Conservation (phyloP, 2,113 vertebrate species). For the Nothocercus julius region DNA sequence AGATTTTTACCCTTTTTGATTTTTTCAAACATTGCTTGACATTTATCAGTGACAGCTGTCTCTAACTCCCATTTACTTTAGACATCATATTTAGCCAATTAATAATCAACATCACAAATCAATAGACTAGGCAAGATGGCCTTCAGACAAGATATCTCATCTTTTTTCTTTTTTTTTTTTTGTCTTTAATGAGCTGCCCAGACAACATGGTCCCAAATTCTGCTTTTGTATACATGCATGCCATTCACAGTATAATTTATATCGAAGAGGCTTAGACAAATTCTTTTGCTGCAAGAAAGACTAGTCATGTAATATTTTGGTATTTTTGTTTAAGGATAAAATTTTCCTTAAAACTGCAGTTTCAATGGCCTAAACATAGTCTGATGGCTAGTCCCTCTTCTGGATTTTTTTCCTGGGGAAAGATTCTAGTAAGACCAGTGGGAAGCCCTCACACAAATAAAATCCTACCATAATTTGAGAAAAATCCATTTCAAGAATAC, state of each 20-base stretch:
- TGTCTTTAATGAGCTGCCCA: not conserved
- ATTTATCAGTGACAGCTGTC: not conserved
- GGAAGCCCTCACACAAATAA: not conserved
- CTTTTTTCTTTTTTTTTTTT: not conserved
- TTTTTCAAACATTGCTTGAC: not conserved
- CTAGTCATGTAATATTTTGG: not conserved
- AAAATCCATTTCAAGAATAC: not conserved
- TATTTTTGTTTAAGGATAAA: not conserved
- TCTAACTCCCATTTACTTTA: not conserved
- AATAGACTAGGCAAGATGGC: not conserved
- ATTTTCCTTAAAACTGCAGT: not conserved
- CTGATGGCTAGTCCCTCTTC: not conserved
- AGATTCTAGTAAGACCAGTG: not conserved
- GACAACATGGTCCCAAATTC: not conserved
- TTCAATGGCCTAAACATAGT: rapidly evolving
- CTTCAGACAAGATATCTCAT: not conserved
- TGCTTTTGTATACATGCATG: not conserved
- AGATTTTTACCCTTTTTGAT: not conserved
- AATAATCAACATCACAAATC: not conserved
- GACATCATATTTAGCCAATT: not conserved
- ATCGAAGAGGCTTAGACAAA: not conserved
- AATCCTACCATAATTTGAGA: not conserved
- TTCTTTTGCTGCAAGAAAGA: not conserved
- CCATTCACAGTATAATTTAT: not conserved
- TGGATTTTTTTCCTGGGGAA: not conserved